Evolutionary conservation across 1,140 invertebrate species (phyloP).

Genomic region (Contarinia nasturtii): DNA sequence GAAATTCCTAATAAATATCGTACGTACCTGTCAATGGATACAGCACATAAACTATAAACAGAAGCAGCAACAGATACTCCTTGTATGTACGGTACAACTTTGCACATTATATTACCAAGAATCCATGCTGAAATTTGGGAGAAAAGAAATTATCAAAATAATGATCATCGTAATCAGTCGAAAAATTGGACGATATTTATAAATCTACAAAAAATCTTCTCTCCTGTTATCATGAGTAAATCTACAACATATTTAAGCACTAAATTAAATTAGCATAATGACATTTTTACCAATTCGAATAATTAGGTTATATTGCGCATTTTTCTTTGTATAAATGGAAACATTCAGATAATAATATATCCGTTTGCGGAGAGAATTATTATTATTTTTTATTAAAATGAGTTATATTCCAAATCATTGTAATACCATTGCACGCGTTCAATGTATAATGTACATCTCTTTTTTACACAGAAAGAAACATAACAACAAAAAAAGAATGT

Average conservation of each 20-base stretch:
- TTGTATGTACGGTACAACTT: slow-evolving; percentile 83
- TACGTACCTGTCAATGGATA: slow-evolving; percentile 79
- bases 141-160: slow-evolving; percentile 5
- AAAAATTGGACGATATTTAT: not conserved
- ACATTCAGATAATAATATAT: no score
- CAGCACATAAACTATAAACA: slow-evolving; percentile 81
- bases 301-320: not conserved
- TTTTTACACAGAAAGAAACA: no score
- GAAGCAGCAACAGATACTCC: slow-evolving; percentile 86
- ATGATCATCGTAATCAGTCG: not conserved
- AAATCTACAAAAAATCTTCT: not conserved
- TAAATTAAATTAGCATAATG: no score
- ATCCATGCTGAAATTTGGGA: slow-evolving; percentile 65
- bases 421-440: no score
- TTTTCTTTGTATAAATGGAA: not conserved
- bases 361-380: no score
- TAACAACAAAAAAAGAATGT: no score
- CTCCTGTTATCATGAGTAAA: not conserved
- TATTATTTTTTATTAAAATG: no score
- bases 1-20: no score
- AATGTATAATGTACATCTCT: no score
- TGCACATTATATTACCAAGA: slow-evolving; percentile 83
- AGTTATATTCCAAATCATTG: no score
- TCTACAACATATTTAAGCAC: not conserved
- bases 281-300: no score